Evolutionary conservation across 2,888 invertebrate species (phyloP).

Genomic region (Cataglyphis cursor): DNA sequence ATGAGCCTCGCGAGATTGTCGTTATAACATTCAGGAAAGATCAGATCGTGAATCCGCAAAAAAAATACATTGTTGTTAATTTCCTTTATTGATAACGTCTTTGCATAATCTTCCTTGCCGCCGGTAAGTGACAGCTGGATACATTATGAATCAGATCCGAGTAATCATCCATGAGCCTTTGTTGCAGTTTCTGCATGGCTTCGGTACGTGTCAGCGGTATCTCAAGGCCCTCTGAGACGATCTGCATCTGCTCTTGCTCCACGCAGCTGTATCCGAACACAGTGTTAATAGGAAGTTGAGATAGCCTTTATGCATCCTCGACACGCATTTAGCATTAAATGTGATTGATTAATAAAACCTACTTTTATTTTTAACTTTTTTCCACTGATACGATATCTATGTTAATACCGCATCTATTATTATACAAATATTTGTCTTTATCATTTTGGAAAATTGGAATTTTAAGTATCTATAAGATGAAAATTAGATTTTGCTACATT

Average conservation of each 20-base stretch:
- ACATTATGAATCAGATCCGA: slow-evolving; percentile 87
- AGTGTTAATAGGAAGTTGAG: not conserved
- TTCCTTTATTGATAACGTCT: slow-evolving; percentile 86
- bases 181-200: slow-evolving; percentile 83
- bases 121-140: slow-evolving; percentile 88
- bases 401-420: not conserved
- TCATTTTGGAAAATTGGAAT: not conserved
- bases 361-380: not conserved
- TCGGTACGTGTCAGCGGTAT: slow-evolving; percentile 84
- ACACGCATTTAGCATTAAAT: slow-evolving; percentile 1
- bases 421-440: not conserved
- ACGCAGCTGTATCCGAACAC: slow-evolving; percentile 85
- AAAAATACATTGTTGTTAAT: not conserved
- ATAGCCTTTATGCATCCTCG: not conserved
- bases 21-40: not conserved
- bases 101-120: slow-evolving; percentile 87
- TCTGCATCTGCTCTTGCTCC: slow-evolving; percentile 87
- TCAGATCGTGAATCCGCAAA: not conserved
- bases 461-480: not conserved
- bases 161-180: slow-evolving; percentile 83
- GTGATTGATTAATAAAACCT: not conserved
- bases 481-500: slow-evolving; percentile 6
- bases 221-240: slow-evolving; percentile 87
- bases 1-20: not conserved
- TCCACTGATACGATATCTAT: not conserved